phyloP scores from a whole-genome alignment of 2,797 vertebrate genomes.

The Phrynocephalus vlangalii region DNA sequence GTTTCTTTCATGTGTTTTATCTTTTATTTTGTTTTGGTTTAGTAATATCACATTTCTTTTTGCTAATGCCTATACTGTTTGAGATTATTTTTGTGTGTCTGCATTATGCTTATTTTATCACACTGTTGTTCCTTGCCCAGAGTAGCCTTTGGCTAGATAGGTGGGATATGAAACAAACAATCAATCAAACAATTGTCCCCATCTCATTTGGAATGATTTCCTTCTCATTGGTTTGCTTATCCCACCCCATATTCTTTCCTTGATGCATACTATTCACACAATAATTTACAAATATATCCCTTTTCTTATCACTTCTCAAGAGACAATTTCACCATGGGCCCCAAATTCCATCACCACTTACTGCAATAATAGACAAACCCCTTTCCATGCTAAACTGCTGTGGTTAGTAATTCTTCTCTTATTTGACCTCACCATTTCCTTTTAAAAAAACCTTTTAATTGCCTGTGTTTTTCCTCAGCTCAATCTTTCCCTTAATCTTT shows the following conservation, averaged over 20 bases:
- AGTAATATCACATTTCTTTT: too few relatives aligned
- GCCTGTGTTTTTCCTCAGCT: not conserved
- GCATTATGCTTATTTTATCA: too few relatives aligned
- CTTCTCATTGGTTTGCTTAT: too few relatives aligned
- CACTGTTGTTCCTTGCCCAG: too few relatives aligned
- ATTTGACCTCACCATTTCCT: not conserved
- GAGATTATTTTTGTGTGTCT: too few relatives aligned
- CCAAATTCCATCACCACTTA: not conserved
- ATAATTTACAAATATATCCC: not conserved
- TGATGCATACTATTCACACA: not conserved
- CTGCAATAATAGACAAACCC: not conserved
- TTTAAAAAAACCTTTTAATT: not conserved
- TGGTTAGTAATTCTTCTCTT: not conserved
- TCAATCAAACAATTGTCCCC: too few relatives aligned
- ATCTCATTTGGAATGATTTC: too few relatives aligned
- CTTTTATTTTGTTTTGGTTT: too few relatives aligned
- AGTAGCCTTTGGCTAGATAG: too few relatives aligned
- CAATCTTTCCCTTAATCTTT: constrained; percentile 11
- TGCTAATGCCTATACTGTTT: too few relatives aligned
- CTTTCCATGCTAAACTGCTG: not conserved
- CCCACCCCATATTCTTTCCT: not conserved
- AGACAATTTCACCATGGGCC: not conserved
- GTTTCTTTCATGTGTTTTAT: too few relatives aligned
- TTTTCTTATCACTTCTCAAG: not conserved
- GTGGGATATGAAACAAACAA: too few relatives aligned